A percentile compares a stretch with the other conserved stretches of the same genome.
phyloP scores from a whole-genome alignment of 2,113 vertebrate genomes.

The Coptodon rendalli region DNA sequence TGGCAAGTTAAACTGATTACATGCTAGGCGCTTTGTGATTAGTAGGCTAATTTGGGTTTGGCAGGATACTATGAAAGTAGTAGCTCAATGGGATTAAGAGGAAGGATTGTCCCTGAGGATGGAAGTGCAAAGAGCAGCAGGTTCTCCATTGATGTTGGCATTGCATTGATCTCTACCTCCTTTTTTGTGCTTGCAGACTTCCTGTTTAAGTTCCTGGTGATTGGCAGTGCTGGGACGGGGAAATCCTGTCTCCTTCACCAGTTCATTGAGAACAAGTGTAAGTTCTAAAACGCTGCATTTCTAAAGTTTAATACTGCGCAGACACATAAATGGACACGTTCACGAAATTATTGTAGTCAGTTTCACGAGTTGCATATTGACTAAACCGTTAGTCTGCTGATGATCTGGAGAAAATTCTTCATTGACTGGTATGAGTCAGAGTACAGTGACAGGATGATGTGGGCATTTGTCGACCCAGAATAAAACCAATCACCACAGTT shows the following conservation, averaged over 20 bases:
- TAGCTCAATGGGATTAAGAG: conserved; percentile 42
- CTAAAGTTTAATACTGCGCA: background rate
- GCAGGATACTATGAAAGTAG: background rate
- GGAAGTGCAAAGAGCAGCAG: background rate
- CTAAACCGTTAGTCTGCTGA: background rate
- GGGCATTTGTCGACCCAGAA: background rate
- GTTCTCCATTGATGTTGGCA: background rate
- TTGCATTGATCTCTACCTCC: conserved; percentile 7
- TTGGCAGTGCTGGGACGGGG: conserved; percentile 88
- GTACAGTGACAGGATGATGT: background rate
- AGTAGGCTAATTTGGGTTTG: conserved; percentile 23
- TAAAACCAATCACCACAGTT: background rate
- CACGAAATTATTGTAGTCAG: background rate
- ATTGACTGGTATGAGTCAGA: background rate
- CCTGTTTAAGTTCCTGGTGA: conserved; percentile 95
- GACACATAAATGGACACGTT: background rate
- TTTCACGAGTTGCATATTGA: background rate
- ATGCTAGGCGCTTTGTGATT: background rate
- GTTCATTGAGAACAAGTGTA: conserved; percentile 95
- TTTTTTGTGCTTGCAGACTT: conserved; percentile 77
- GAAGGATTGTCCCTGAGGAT: conserved; percentile 10
- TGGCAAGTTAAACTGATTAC: background rate
- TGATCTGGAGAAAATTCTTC: background rate
- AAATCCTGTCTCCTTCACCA: conserved; percentile 95
- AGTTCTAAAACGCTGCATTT: conserved; percentile 35